phyloP scores from a whole-genome alignment of 2,113 vertebrate species.

The Nansenia antarctica region DNA sequence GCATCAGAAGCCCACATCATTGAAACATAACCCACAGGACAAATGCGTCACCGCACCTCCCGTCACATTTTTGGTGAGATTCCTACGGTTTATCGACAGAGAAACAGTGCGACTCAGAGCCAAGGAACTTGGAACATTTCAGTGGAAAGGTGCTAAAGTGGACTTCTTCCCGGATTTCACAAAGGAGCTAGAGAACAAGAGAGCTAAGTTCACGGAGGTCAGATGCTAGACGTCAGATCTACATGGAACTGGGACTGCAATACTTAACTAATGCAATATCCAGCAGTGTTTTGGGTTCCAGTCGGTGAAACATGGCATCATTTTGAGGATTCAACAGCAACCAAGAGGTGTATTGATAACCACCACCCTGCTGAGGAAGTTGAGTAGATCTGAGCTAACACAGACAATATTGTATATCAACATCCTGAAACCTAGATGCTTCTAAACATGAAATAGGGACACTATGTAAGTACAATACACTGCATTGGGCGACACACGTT shows the following conservation, averaged over 20 bases:
- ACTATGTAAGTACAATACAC: too few species aligned
- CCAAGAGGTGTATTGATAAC: background rate
- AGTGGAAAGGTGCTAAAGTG: constrained; percentile 1
- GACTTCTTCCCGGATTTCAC: constrained; percentile 4
- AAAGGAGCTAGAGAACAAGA: background rate
- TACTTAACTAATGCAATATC: background rate
- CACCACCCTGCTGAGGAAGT: background rate
- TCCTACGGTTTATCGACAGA: constrained; percentile 1
- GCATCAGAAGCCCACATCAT: background rate
- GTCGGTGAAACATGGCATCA: background rate
- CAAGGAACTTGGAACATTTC: background rate
- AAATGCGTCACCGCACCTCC: too few species aligned
- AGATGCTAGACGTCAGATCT: background rate
- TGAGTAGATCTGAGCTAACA: constrained; percentile 1
- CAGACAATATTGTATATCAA: background rate
- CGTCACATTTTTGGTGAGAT: constrained; percentile 6
- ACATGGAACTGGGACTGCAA: constrained; percentile 1
- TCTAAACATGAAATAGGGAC: background rate
- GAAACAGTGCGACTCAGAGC: background rate
- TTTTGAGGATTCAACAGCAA: background rate
- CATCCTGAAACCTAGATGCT: background rate
- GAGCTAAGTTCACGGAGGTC: background rate
- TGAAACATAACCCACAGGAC: background rate
- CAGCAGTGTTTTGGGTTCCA: constrained; percentile 3
- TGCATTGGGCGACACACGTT: too few species aligned